Evolutionary conservation across 2,888 invertebrate species (phyloP), one percentile per base, ranked within the genome.

Genomic region (Machimus rusticus): DNA sequence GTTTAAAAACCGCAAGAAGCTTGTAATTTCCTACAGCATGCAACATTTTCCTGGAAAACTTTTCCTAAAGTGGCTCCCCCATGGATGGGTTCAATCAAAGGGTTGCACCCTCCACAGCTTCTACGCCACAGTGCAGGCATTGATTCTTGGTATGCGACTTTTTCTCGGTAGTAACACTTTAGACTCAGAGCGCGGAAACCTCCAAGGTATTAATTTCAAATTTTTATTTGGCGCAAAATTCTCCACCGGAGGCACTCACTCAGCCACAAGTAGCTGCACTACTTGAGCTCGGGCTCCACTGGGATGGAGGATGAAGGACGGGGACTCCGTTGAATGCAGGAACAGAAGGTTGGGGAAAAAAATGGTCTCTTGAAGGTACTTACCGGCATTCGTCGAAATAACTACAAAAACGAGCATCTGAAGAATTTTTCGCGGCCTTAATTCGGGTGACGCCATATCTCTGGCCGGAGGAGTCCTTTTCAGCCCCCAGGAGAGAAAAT

Each of bases 321-420:
- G 43, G 14, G 43, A 16, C 8, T 1, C 14, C 12, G 6, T 6
- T 51, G 51, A 51, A 51, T 51, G 51, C 51, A 51, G 51, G 51
- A 5, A n/a, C n/a, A 51, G n/a, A n/a, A 51, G 51, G n/a, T 51
- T 51, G 23, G 66, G 23, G 4, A 28, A 23, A 12, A 28, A 23
- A 28, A 23, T 12, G 28, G 12, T 23, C 66, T 66, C 66, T 66
- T 66, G 66, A 28, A 43, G n/a, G 16, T 86, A 57, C 88, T 88
- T 81, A 88, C 88, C 88, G 76, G 87, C 82, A 87, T 87, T 87
- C 84, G 85, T 74, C 87, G 87, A 86, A 77, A 87, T 87, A 51
- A 82, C 87, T 87, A 88, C 87, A 74, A 88, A 66, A 31, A 88
- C 81, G 76, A 88, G 74, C 88, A 88, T 88, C 85, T 87, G 87